Evolutionary conservation across 2,797 vertebrate species (phyloP).

Genomic region (Acipenser ruthenus): DNA sequence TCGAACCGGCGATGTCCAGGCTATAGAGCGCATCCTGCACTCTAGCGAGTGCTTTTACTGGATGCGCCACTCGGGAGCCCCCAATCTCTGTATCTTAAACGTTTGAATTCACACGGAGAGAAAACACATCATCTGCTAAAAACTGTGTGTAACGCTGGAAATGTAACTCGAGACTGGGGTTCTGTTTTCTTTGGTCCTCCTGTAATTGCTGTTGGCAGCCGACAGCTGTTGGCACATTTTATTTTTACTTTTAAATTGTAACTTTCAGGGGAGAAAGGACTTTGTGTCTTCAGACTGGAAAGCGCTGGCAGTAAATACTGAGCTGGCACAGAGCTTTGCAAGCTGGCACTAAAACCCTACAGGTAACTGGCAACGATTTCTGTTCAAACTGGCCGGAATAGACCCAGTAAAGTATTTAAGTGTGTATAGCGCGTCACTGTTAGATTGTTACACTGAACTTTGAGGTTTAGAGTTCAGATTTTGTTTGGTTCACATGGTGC

Average conservation of each 20-base stretch:
- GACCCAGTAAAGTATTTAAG: not conserved
- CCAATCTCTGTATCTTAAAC: no score
- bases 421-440: no score
- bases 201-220: conserved; percentile 2
- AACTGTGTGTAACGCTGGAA: not conserved
- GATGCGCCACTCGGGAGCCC: no score
- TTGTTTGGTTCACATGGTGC: no score
- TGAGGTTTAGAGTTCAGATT: no score
- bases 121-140: no score
- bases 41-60: no score
- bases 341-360: not conserved
- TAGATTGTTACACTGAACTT: no score
- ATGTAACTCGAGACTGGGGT: not conserved
- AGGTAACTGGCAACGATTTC: no score
- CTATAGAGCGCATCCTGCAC: no score
- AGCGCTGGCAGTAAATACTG: conserved; percentile 1
- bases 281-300: conserved; percentile 16
- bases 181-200: conserved; percentile 1
- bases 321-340: not conserved
- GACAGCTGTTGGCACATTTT: conserved; percentile 4
- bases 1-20: no score
- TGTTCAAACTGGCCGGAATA: not conserved
- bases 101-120: no score
- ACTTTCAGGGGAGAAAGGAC: conserved; percentile 12
- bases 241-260: conserved; percentile 1